Percentiles rank a stretch among this genome's conserved stretches.
Evolutionary conservation across 2,797 vertebrate species (phyloP).

Genomic region (Cyclopterus lumpus): DNA sequence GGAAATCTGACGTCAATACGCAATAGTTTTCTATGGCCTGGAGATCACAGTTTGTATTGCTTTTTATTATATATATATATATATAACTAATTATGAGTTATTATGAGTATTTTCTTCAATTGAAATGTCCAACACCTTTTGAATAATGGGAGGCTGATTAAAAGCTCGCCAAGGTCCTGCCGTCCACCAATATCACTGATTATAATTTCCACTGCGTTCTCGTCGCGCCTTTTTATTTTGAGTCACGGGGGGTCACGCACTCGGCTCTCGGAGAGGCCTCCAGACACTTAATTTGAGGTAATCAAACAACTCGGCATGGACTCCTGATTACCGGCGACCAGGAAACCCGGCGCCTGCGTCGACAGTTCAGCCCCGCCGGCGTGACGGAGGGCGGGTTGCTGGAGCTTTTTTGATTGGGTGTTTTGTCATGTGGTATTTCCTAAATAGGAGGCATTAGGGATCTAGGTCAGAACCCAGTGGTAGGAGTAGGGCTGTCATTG

Average conservation of each 20-base stretch:
- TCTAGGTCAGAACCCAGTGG: conserved; percentile 77
- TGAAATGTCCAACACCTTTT: conserved; percentile 33
- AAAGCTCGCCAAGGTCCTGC: conserved; percentile 36
- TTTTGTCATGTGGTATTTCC: conserved; percentile 78
- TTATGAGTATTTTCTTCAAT: conserved; percentile 34
- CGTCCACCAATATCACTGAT: conserved; percentile 69
- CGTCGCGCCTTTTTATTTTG: conserved; percentile 38
- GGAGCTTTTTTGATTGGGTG: conserved; percentile 73
- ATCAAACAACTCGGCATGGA: conserved; percentile 77
- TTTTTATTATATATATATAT: not conserved
- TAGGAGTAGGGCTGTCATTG: conserved; percentile 75
- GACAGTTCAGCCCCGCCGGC: conserved; percentile 45
- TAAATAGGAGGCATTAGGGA: conserved; percentile 79
- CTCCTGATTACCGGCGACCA: conserved; percentile 70
- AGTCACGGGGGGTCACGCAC: conserved; percentile 38
- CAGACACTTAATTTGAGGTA: conserved; percentile 69
- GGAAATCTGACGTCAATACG: conserved; percentile 3
- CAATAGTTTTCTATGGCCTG: conserved; percentile 2
- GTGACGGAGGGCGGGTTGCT: conserved; percentile 64
- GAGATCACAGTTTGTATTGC: conserved; percentile 26
- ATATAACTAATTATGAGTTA: conserved; percentile 30
- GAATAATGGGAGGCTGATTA: conserved; percentile 48
- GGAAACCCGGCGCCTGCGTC: conserved; percentile 50
- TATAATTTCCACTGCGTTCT: conserved; percentile 60
- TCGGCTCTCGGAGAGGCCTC: conserved; percentile 51